These are phyloP conservation scores for Sebastolobus altivelis DNA, from an alignment of 2,797 vertebrate species.

Conservation along the genomic window DNA sequence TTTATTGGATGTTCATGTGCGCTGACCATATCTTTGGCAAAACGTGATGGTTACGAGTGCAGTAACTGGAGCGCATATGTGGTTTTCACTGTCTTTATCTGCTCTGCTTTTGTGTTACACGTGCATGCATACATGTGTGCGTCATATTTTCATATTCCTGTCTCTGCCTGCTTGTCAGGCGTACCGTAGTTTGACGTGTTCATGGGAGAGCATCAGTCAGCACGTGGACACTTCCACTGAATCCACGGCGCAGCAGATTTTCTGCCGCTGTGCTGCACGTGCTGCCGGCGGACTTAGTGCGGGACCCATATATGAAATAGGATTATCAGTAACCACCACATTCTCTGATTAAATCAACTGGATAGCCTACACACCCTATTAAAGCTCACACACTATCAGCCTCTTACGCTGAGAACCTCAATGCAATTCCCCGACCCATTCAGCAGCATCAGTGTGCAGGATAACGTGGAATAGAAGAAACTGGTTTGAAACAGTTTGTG, in stretches of 20 bases:
- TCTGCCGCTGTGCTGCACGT: conserved; percentile 56
- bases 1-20: background rate
- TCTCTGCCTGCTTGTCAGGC: conserved; percentile 15
- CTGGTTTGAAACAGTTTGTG: conserved; percentile 25
- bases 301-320: conserved; percentile 72
- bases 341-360: conserved; percentile 76
- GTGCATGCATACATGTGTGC: conserved; percentile 1
- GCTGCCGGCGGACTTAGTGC: conserved; percentile 57
- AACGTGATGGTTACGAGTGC: background rate
- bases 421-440: conserved; percentile 20
- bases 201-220: conserved; percentile 42
- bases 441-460: background rate
- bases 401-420: conserved; percentile 49
- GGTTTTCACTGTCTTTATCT: conserved; percentile 3
- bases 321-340: conserved; percentile 74
- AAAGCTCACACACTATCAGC: conserved; percentile 66
- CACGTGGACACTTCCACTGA: conserved; percentile 56
- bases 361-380: conserved; percentile 69
- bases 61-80: background rate
- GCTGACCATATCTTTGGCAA: background rate
- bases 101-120: conserved; percentile 26
- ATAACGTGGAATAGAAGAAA: conserved; percentile 30
- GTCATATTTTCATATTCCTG: conserved; percentile 30
- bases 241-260: conserved; percentile 54
- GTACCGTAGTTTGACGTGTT: conserved; percentile 27